Percentiles rank a stretch among this genome's conserved stretches.
These are phyloP conservation scores for Gadopsis marmoratus DNA, from an alignment of 2,797 vertebrate species.

Conservation along the genomic window DNA sequence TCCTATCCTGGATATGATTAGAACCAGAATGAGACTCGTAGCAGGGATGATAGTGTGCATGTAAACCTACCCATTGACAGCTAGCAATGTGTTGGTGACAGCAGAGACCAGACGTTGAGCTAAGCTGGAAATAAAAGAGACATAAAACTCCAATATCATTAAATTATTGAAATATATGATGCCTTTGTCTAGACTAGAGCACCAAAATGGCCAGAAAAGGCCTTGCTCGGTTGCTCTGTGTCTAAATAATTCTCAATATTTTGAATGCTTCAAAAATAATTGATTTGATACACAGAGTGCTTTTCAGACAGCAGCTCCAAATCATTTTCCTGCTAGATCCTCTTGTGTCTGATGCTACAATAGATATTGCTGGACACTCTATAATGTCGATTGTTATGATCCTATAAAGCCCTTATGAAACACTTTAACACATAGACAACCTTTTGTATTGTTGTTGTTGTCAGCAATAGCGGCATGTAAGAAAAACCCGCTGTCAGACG, in stretches of 20 bases:
- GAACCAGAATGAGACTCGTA: background rate
- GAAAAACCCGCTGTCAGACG: background rate
- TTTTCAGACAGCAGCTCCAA: background rate
- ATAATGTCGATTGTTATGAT: constrained; percentile 2
- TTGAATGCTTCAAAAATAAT: background rate
- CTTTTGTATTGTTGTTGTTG: background rate
- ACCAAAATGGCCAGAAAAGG: too few relatives aligned
- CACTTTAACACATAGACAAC: background rate
- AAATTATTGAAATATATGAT: background rate
- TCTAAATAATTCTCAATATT: background rate
- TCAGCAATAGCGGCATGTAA: background rate
- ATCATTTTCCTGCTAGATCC: background rate
- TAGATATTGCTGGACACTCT: background rate
- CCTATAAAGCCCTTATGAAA: constrained; percentile 5
- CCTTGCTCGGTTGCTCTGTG: background rate
- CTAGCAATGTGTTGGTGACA: background rate
- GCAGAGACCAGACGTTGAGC: background rate
- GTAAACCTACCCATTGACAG: background rate
- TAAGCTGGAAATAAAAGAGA: background rate
- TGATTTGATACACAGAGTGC: background rate
- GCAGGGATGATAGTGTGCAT: background rate
- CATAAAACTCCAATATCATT: background rate
- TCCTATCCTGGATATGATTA: background rate
- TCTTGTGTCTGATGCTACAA: background rate
- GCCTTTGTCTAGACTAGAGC: background rate